Base-by-base conservation (phyloP, 2,797 vertebrate species). In the Eupleurogrammus muticus region DNA sequence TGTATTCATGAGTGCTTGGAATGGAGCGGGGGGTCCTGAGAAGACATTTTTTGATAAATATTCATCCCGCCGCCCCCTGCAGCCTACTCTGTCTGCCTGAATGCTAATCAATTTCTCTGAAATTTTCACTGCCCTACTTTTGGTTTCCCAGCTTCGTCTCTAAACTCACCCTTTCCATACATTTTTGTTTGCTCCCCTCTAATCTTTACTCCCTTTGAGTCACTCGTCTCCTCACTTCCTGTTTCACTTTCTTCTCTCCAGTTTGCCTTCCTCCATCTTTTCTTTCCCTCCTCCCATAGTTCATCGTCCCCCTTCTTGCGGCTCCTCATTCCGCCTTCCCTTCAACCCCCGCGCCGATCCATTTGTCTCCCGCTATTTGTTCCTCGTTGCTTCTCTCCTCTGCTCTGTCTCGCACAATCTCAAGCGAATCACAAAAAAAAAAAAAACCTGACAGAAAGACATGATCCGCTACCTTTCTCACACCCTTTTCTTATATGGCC, bases 61-160 rank as follows among this genome's bases (percentile, higher is more conserved):
- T 90, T 89, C 75, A 92, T 88, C 65, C 77, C 66, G 48, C 85
- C 82, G 81, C 21, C 66, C 53, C 82, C 81, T 20, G 56, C 60
- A 85, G 82, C 87, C 71, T 35, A 75, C 86, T 68, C 70, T 85
- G 89, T 90, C 90, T 91, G 80, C 87, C 87, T 75, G 79, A 88
- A 92, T 92, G 87, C 91, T 92, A 90, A 93, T 93, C 90, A 90
- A 92, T 93, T 90, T 88, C 73, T 82, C 79, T 79, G 70, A 82
- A 87, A 88, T 89, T 81, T 88, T 83, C 77, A 70, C 59, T 87
- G 90, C 79, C 90, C 89, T 90, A 91, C 83, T 90, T 90, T 70
- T 75, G 73, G 65, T 75, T 82, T 72, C 79, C 72, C 35, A 80
- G 66, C 73, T 32, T 47, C 38, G 34, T 50, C 73, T 67, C 65